Percentiles rank a stretch among this genome's conserved stretches.
phyloP scores from a whole-genome alignment of 2,888 invertebrate genomes.

The Campoplex nolae region DNA sequence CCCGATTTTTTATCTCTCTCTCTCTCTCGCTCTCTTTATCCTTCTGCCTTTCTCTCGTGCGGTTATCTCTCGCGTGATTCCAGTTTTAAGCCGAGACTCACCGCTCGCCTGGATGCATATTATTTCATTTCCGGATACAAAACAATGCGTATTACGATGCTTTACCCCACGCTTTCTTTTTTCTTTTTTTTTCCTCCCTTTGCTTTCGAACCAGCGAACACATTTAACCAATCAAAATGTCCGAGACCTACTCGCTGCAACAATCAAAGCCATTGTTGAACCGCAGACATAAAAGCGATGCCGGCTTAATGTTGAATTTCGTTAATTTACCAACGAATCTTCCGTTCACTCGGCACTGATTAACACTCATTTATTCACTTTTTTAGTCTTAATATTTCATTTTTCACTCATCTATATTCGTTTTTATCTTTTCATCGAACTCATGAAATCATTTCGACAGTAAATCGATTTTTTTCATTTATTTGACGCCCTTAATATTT shows the following conservation, averaged over 20 bases:
- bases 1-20: slow-evolving; percentile 42
- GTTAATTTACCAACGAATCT: not conserved
- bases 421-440: no score
- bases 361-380: not conserved
- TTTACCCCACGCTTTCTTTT: slow-evolving; percentile 17
- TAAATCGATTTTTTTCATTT: no score
- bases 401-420: not conserved
- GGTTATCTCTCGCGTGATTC: slow-evolving; percentile 57
- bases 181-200: slow-evolving; percentile 26
- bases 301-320: not conserved
- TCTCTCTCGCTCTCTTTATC: not conserved
- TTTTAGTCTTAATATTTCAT: not conserved
- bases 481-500: no score
- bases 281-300: not conserved
- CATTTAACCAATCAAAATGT: slow-evolving; percentile 36
- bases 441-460: no score
- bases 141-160: slow-evolving; percentile 49
- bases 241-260: not conserved
- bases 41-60: not conserved
- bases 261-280: not conserved
- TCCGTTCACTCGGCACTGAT: not conserved
- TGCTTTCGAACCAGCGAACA: slow-evolving; percentile 15
- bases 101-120: slow-evolving; percentile 57
- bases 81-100: slow-evolving; percentile 24
- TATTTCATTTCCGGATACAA: slow-evolving; percentile 59